A percentile compares a stretch with the other conserved stretches of the same genome.
These are phyloP conservation scores for Cepphus grylle DNA, from an alignment of 2,113 vertebrate species.

Conservation along the genomic window DNA sequence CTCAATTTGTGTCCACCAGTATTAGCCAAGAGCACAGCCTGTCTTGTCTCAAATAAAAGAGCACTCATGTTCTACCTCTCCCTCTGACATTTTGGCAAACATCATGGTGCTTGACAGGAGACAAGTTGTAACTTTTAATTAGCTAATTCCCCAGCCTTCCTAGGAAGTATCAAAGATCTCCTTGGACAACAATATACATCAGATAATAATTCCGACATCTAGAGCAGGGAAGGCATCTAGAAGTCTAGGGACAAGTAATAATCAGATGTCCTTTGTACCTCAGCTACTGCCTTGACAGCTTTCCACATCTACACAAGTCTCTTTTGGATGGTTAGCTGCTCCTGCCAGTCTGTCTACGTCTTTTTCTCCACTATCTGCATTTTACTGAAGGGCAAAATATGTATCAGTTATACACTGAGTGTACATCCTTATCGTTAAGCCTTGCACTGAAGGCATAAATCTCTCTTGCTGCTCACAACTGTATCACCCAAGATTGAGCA, in stretches of 20 bases:
- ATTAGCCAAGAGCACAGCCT: slow-evolving; percentile 34
- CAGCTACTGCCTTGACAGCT: neutral
- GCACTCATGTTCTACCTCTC: slow-evolving; percentile 15
- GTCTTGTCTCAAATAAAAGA: slow-evolving; percentile 13
- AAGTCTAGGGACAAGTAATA: neutral
- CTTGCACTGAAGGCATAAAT: neutral
- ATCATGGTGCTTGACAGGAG: neutral
- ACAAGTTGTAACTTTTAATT: neutral
- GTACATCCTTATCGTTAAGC: neutral
- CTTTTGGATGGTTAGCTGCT: neutral
- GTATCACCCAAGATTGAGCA: neutral
- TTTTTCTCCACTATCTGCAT: neutral
- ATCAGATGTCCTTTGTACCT: neutral
- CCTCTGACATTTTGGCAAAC: neutral
- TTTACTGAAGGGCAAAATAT: neutral
- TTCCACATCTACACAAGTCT: neutral
- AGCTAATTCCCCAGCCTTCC: neutral
- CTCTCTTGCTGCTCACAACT: neutral
- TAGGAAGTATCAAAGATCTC: neutral
- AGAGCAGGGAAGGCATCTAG: neutral
- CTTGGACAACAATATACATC: neutral
- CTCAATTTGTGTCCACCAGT: neutral
- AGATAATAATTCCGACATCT: neutral
- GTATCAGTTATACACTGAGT: neutral
- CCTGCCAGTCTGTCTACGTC: neutral